Conservation (phyloP, 2,113 vertebrate genomes). For the Coryphaenoides rupestris region DNA sequence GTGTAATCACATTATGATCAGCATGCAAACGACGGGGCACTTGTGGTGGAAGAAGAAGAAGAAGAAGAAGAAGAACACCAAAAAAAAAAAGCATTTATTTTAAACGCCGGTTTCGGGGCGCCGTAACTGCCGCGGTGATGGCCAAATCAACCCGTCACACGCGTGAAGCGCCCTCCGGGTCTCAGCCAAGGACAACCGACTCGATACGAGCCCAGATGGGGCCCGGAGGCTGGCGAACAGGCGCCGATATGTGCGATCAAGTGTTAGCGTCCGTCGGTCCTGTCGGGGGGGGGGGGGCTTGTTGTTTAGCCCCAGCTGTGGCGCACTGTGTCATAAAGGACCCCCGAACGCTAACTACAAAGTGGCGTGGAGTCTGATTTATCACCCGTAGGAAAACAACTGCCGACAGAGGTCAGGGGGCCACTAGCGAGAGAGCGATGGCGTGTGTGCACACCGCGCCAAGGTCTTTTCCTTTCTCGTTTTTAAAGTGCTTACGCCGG, state of each 20-base stretch:
- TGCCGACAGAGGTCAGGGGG: conserved; percentile 19
- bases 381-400: conserved; percentile 14
- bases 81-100: too few relatives aligned
- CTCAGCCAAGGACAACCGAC: conserved; percentile 35
- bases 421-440: conserved; percentile 32
- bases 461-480: neutral
- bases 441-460: neutral
- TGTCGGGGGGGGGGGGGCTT: conserved; percentile 28
- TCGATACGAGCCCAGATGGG: conserved; percentile 54
- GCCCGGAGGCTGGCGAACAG: conserved; percentile 14
- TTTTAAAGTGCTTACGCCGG: neutral
- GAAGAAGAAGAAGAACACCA: too few relatives aligned
- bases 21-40: too few relatives aligned
- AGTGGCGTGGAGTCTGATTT: conserved; percentile 26
- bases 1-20: neutral
- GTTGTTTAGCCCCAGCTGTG: conserved; percentile 46
- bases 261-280: conserved; percentile 36
- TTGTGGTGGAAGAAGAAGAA: too few relatives aligned
- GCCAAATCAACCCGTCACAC: conserved; percentile 16
- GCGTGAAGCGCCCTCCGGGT: conserved; percentile 11
- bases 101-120: too few relatives aligned
- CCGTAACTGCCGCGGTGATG: neutral
- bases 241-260: conserved; percentile 43
- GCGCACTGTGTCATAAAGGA: conserved; percentile 37
- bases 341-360: conserved; percentile 43